Conservation (phyloP, 1,140 invertebrate genomes). For the Magallana gigas region DNA sequence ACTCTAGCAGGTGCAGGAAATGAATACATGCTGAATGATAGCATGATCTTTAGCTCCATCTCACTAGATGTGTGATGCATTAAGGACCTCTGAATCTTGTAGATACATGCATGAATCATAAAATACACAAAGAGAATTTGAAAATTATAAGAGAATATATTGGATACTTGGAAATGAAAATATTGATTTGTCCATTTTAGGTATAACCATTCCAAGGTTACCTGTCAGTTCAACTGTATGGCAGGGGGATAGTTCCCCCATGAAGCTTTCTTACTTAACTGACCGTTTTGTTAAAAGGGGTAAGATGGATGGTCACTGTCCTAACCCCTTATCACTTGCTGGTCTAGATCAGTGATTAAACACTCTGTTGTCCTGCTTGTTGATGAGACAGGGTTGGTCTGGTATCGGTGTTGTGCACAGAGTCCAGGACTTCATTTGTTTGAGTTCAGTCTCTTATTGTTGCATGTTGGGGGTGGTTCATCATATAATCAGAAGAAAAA, state of each 20-base stretch:
- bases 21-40: too few relatives aligned
- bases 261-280: slow-evolving; percentile 55
- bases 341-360: not conserved
- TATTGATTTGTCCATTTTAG: slow-evolving; percentile 64
- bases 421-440: not conserved
- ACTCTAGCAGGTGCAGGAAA: too few relatives aligned
- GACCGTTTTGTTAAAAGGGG: slow-evolving; percentile 52
- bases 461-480: slow-evolving; percentile 11
- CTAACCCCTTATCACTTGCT: slow-evolving; percentile 2
- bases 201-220: slow-evolving; percentile 65
- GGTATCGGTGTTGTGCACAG: not conserved
- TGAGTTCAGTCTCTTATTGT: not conserved
- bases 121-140: too few relatives aligned
- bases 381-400: not conserved
- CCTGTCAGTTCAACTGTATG: slow-evolving; percentile 68
- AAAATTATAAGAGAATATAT: too few relatives aligned
- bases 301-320: slow-evolving; percentile 42
- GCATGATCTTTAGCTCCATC: too few relatives aligned
- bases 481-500: not conserved
- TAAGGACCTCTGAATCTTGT: too few relatives aligned
- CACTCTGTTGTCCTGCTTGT: not conserved
- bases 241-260: slow-evolving; percentile 63
- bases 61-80: too few relatives aligned
- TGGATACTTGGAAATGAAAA: not conserved
- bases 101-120: too few relatives aligned